These are phyloP conservation scores for Cordilura impudica DNA, from an alignment of 2,888 invertebrate species.

Conservation along the genomic window DNA sequence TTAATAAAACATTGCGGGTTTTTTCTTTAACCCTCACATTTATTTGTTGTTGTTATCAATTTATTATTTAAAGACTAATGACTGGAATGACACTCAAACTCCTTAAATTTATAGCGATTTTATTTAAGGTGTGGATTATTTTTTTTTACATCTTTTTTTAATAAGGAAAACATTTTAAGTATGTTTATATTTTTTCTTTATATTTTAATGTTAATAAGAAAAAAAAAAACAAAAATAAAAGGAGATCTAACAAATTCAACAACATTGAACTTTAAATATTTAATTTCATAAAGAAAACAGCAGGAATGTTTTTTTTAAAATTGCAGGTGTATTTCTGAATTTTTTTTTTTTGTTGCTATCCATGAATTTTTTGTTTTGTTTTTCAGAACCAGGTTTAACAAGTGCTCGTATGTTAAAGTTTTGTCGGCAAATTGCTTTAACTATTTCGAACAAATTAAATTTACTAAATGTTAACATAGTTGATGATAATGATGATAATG, in stretches of 20 bases:
- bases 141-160: neutral
- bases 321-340: constrained; percentile 50
- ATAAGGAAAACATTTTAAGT: constrained; percentile 45
- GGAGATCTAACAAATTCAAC: constrained; percentile 26
- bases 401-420: constrained; percentile 26
- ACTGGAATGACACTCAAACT: constrained; percentile 47
- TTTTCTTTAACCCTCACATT: neutral
- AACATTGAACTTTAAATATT: constrained; percentile 62
- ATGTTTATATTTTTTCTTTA: too few species aligned
- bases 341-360: constrained; percentile 4
- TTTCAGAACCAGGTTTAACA: constrained; percentile 33
- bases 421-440: constrained; percentile 54
- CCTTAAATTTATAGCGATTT: constrained; percentile 46
- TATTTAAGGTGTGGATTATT: constrained; percentile 35
- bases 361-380: constrained; percentile 21
- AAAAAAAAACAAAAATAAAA: neutral
- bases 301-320: constrained; percentile 35
- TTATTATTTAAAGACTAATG: constrained; percentile 51
- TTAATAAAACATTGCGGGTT: neutral
- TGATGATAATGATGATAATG: constrained; percentile 20
- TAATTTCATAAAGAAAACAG: constrained; percentile 54
- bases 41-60: constrained; percentile 33
- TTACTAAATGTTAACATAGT: constrained; percentile 59
- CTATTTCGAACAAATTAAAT: constrained; percentile 44
- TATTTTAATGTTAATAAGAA: neutral